Evolutionary conservation across 2,113 vertebrate genomes (phyloP).

Genomic region (Herpailurus yagouaroundi): DNA sequence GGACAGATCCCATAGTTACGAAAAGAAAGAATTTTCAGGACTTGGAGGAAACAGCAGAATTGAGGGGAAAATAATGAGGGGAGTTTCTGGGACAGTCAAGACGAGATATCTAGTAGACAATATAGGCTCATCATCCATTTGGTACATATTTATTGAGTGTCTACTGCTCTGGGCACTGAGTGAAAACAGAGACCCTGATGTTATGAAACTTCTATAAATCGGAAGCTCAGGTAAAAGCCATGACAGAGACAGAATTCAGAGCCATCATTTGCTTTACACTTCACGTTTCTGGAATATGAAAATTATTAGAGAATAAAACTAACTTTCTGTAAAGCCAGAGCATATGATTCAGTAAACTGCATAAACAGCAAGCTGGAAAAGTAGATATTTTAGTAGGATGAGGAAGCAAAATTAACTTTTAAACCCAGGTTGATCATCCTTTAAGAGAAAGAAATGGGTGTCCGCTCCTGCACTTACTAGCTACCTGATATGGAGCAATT

Average conservation of each 20-base stretch:
- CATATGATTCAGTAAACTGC: not conserved
- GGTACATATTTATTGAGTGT: not conserved
- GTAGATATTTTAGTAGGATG: not conserved
- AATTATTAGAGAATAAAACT: not conserved
- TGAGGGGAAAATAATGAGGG: not conserved
- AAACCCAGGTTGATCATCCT: not conserved
- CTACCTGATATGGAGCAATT: not conserved
- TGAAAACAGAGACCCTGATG: not conserved
- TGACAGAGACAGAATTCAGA: not conserved
- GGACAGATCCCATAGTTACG: not conserved
- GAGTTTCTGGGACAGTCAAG: not conserved
- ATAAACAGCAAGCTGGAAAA: not conserved
- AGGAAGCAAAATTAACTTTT: not conserved
- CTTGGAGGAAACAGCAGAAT: not conserved
- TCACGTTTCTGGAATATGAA: not conserved
- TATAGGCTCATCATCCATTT: not conserved
- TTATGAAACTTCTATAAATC: not conserved
- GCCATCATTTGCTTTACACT: not conserved
- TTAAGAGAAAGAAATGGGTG: not conserved
- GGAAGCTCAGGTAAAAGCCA: not conserved
- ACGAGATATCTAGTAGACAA: not conserved
- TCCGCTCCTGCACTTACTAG: not conserved
- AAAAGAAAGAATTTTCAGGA: not conserved
- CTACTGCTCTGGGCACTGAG: not conserved
- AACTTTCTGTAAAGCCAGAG: not conserved